Base-by-base conservation (phyloP, 2,888 invertebrate genomes). In the Troides oblongomaculatus region DNA sequence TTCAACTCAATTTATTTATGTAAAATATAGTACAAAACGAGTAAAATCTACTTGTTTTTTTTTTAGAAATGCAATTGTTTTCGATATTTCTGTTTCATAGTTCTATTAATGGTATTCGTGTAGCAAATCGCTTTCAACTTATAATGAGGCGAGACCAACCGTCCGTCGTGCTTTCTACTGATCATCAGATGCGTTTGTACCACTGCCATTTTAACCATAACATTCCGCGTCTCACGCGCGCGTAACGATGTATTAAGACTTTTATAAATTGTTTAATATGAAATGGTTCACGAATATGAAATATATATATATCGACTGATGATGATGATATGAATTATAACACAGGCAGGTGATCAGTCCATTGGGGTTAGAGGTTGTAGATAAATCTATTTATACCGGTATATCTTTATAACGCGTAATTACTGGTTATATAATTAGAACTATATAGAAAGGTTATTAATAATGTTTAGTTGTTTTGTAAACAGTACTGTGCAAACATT, bases 121-220 rank as follows among this genome's bases (percentile, higher is more conserved):
- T 79, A 72, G 75, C 79, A 79, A 77, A 78, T 82, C 78, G 86
- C 89, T 88, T 89, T 89, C 88, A 78, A 83, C 84, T 86, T 85
- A 86, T 87, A 85, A 85, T 75, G 74, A 76, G 74, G 58, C 17
- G 58, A 72, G 79, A 78, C 84, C 88, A 87, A 83, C 89, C 87
- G 87, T 89, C 88, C 88, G 87, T 87, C 84, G 80, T 84, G 86
- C 87, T 90, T 90, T 90, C 89, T 89, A 88, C 80, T 60, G 66
- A 72, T 72, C 68, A 67, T 68, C 57, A 43, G 64, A 67, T 66
- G 68, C 68, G 53, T 67, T 59, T 67, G 50, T 68, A 62, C 64
- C 68, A 62, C 62, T 56, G 62, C 62, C 53, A 69, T 68, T 61
- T 67, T 70, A 65, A 66, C 70, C 70, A 72, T 74, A 62, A 69